These are phyloP conservation scores for Orchesella flavescens DNA, from an alignment of 2,888 invertebrate species.

Conservation along the genomic window DNA sequence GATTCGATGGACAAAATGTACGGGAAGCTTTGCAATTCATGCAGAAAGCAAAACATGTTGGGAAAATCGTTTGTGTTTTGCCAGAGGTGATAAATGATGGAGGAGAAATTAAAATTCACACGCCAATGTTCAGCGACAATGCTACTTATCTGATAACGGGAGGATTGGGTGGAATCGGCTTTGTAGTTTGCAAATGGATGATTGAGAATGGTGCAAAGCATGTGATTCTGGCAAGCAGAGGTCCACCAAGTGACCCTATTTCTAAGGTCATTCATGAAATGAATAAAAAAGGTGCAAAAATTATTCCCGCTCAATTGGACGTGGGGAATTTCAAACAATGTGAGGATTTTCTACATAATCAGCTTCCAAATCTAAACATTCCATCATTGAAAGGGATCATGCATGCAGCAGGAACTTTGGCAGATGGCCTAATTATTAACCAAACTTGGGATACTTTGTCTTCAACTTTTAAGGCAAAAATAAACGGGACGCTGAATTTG, in stretches of 20 bases:
- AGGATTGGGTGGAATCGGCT: constrained; percentile 42
- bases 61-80: constrained; percentile 3
- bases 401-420: constrained; percentile 10
- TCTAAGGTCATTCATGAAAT: neutral
- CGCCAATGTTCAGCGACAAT: neutral
- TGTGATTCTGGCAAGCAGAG: constrained; percentile 16
- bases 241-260: neutral
- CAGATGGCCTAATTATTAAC: constrained; percentile 20
- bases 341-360: neutral
- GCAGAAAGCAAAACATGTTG: neutral
- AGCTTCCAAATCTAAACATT: neutral
- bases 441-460: constrained; percentile 43
- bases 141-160: constrained; percentile 48
- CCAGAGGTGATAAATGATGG: neutral
- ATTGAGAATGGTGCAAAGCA: constrained; percentile 31
- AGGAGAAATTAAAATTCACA: neutral
- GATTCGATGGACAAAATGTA: neutral
- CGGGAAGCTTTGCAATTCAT: neutral
- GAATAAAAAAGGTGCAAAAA: neutral
- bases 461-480: neutral
- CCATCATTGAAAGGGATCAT: constrained; percentile 3
- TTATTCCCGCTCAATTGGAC: neutral
- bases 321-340: constrained; percentile 1
- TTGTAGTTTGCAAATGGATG: constrained; percentile 38
- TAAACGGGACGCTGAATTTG: constrained; percentile 40